These are phyloP conservation scores for Poeciliopsis retropinna DNA, from an alignment of 2,113 vertebrate species.

Conservation along the genomic window DNA sequence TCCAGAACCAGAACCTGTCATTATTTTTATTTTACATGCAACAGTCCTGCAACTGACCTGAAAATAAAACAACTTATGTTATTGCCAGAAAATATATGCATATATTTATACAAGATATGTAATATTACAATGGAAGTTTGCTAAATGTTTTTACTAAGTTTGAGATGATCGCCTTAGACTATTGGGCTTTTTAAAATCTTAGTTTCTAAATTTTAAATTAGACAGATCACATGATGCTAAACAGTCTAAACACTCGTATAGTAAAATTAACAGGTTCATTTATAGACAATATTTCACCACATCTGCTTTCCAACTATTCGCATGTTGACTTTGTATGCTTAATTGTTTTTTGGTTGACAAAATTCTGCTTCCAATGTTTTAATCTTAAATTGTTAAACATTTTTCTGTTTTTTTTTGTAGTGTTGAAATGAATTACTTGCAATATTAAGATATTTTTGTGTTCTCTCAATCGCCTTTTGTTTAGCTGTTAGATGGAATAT, in stretches of 20 bases:
- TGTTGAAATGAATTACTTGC: too few relatives aligned
- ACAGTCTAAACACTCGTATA: not conserved
- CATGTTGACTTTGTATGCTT: too few relatives aligned
- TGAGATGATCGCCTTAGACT: not conserved
- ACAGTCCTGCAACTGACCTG: not conserved
- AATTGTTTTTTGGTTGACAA: too few relatives aligned
- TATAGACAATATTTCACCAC: not conserved
- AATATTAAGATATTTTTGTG: too few relatives aligned
- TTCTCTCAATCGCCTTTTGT: too few relatives aligned
- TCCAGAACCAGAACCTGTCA: conserved; percentile 30
- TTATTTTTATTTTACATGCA: not conserved
- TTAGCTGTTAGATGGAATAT: too few relatives aligned
- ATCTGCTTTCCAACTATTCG: not conserved
- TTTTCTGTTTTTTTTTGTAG: too few relatives aligned
- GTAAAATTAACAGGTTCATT: not conserved
- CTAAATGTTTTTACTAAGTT: not conserved
- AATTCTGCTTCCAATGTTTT: too few relatives aligned
- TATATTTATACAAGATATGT: not conserved
- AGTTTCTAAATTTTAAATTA: not conserved
- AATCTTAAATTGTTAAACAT: too few relatives aligned
- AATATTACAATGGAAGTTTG: not conserved
- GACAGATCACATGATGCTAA: not conserved
- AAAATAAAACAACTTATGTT: not conserved
- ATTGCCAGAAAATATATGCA: not conserved
- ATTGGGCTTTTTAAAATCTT: not conserved